Conservation (phyloP, 2,797 vertebrate species). For the Hemitrygon akajei region DNA sequence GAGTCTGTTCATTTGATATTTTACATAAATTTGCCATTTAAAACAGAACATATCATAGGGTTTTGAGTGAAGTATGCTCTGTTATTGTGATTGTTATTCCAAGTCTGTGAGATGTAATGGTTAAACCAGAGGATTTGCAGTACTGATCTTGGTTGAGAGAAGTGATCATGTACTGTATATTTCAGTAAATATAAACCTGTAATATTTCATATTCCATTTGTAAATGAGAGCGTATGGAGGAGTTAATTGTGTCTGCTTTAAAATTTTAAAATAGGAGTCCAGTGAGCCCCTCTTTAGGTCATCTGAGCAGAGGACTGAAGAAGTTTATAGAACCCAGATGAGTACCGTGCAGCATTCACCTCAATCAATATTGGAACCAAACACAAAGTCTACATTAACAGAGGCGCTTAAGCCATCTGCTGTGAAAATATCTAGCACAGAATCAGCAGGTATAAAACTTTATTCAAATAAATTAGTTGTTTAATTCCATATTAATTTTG, state of each 20-base stretch:
- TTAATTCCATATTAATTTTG: neutral
- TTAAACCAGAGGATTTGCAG: neutral
- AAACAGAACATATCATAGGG: neutral
- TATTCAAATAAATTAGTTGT: neutral
- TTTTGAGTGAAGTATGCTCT: neutral
- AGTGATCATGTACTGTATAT: neutral
- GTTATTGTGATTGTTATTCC: neutral
- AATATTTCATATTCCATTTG: neutral
- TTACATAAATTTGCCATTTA: neutral
- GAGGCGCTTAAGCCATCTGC: neutral
- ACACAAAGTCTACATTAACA: constrained; percentile 8
- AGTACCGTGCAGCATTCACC: neutral
- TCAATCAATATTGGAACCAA: neutral
- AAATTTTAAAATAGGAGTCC: neutral
- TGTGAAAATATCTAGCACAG: constrained; percentile 1
- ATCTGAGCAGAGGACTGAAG: constrained; percentile 12
- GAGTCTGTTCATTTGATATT: neutral
- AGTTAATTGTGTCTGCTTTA: neutral
- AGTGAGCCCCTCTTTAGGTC: neutral
- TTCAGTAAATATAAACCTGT: neutral
- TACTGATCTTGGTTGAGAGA: neutral
- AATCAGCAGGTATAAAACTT: neutral
- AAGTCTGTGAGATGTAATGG: neutral
- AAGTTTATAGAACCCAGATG: constrained; percentile 9
- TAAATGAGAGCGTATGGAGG: neutral